Conservation (phyloP, 2,797 vertebrate genomes). For the Ctenopoma kingsleyae region DNA sequence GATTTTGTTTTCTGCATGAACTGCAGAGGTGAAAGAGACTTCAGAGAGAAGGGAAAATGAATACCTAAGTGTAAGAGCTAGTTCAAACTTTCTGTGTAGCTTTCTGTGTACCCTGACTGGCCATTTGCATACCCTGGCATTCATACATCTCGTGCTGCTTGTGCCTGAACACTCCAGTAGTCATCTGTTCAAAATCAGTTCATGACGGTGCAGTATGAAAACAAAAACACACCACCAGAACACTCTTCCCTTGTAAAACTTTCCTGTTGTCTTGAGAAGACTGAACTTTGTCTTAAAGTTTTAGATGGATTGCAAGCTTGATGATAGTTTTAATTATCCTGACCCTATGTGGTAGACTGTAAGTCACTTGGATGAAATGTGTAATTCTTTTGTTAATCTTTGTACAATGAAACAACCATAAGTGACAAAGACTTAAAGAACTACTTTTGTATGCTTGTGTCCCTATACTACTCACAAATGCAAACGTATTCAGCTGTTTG, state of each 20-base stretch:
- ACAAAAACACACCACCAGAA: conserved; percentile 11
- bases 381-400: not conserved
- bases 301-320: not conserved
- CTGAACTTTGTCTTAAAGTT: conserved; percentile 4
- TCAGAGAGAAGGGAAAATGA: conserved; percentile 24
- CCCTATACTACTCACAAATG: conserved; percentile 22
- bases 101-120: conserved; percentile 52
- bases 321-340: not conserved
- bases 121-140: conserved; percentile 67
- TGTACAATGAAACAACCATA: not conserved
- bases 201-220: not conserved
- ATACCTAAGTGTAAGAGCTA: conserved; percentile 33
- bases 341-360: not conserved
- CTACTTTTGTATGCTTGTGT: not conserved
- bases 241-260: not conserved
- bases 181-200: conserved; percentile 31
- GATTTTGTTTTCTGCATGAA: conserved; percentile 27
- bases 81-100: conserved; percentile 45
- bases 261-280: conserved; percentile 18
- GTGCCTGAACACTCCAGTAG: conserved; percentile 33
- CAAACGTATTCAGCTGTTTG: conserved; percentile 28
- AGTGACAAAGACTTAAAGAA: not conserved
- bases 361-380: not conserved
- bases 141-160: conserved; percentile 27
- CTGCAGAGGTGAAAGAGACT: conserved; percentile 42